Percentiles rank a stretch among this genome's conserved stretches.
phyloP scores from a whole-genome alignment of 2,113 vertebrate genomes.

The Toxotes jaculatrix region DNA sequence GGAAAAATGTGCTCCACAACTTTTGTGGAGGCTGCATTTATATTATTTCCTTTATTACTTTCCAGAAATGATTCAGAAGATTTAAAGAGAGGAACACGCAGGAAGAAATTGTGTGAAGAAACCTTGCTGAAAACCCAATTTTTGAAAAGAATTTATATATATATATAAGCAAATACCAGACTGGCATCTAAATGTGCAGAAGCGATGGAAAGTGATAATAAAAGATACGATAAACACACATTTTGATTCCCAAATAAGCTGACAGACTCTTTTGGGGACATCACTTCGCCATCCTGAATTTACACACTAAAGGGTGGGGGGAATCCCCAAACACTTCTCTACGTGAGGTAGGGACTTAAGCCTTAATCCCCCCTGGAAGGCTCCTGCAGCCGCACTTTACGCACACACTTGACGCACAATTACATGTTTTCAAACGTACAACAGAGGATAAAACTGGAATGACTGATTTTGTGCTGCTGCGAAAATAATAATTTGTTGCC shows the following conservation, averaged over 20 bases:
- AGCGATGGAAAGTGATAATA: neutral
- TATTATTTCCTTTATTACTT: neutral
- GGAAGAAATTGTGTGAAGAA: neutral
- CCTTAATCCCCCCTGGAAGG: slow-evolving; percentile 49
- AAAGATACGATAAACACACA: neutral
- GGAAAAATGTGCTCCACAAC: neutral
- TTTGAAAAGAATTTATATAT: too few relatives aligned
- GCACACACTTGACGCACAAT: slow-evolving; percentile 62
- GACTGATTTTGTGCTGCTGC: slow-evolving; percentile 43
- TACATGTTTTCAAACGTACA: slow-evolving; percentile 60
- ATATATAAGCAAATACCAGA: neutral
- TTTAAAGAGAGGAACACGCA: neutral
- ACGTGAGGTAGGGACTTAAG: slow-evolving; percentile 59
- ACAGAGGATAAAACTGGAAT: slow-evolving; percentile 45
- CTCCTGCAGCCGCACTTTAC: slow-evolving; percentile 53
- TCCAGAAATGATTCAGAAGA: neutral
- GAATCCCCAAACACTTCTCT: slow-evolving; percentile 47
- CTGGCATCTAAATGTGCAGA: too few relatives aligned
- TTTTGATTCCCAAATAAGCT: neutral
- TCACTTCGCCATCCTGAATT: slow-evolving; percentile 19
- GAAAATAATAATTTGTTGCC: slow-evolving; percentile 65
- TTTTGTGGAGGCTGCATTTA: neutral
- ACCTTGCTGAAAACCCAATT: too few relatives aligned
- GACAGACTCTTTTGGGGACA: slow-evolving; percentile 29
- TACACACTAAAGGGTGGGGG: slow-evolving; percentile 22